These are phyloP conservation scores for Calidris pygmaea DNA, from an alignment of 2,113 vertebrate species.

Conservation along the genomic window DNA sequence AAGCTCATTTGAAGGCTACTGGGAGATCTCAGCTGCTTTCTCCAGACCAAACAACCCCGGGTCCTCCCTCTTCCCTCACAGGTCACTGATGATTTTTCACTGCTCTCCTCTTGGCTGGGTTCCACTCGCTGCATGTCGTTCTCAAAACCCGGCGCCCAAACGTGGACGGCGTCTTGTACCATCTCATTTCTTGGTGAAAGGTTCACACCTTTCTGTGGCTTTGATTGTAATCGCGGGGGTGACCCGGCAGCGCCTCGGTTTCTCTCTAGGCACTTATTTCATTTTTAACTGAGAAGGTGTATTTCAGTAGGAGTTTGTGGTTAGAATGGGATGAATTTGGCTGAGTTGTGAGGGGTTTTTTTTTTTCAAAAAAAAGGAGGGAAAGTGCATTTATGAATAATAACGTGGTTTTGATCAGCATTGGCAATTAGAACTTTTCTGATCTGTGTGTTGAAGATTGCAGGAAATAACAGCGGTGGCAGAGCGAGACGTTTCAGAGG, in stretches of 20 bases:
- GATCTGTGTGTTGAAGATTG: not conserved
- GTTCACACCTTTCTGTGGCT: not conserved
- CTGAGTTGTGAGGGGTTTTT: not conserved
- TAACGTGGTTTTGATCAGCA: not conserved
- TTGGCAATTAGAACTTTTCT: not conserved
- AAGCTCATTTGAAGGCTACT: not conserved
- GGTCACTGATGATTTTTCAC: not conserved
- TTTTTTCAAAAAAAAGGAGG: not conserved
- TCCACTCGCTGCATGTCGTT: not conserved
- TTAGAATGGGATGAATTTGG: not conserved
- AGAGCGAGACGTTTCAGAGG: accelerated
- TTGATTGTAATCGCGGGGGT: not conserved
- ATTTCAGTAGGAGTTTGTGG: not conserved
- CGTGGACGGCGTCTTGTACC: accelerated
- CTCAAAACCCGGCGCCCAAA: accelerated
- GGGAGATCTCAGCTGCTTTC: not conserved
- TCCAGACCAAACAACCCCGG: not conserved
- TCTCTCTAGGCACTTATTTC: not conserved
- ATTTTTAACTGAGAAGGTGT: not conserved
- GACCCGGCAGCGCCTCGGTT: not conserved
- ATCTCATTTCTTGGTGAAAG: not conserved
- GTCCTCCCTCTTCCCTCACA: not conserved
- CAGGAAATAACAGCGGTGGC: not conserved
- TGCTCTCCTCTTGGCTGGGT: not conserved
- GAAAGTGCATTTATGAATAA: not conserved